These are phyloP conservation scores for silkworm (Bombyx mori) DNA, from an alignment of 1,140 invertebrate genomes.

Conservation along the genomic window DNA sequence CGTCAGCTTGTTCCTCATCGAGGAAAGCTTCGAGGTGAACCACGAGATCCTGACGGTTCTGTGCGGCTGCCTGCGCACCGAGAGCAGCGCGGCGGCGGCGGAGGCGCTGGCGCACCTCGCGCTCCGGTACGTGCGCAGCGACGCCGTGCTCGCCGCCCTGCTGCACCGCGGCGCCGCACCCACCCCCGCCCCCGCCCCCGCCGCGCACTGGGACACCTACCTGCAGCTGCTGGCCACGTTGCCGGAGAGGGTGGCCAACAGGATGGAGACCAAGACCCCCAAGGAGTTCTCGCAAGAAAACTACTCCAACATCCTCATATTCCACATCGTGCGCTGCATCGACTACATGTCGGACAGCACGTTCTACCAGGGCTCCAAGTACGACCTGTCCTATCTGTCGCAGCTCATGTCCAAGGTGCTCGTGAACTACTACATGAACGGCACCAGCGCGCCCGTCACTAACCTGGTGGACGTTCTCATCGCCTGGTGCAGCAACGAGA, in stretches of 20 bases:
- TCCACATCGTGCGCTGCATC: slow-evolving; percentile 73
- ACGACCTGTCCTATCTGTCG: slow-evolving; percentile 67
- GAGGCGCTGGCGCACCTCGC: slow-evolving; percentile 57
- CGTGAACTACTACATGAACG: slow-evolving; percentile 65
- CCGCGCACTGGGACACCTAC: slow-evolving; percentile 67
- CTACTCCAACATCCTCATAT: slow-evolving; percentile 73
- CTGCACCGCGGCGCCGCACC: slow-evolving; percentile 33
- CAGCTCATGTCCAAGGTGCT: slow-evolving; percentile 75
- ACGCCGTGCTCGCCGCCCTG: slow-evolving; percentile 70
- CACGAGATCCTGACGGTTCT: slow-evolving; percentile 67
- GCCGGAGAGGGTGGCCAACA: slow-evolving; percentile 79
- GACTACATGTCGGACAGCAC: slow-evolving; percentile 71
- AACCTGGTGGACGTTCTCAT: slow-evolving; percentile 59
- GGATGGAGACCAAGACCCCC: slow-evolving; percentile 68
- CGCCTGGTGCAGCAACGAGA: slow-evolving; percentile 27
- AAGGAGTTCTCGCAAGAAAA: slow-evolving; percentile 73
- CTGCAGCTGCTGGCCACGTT: slow-evolving; percentile 77
- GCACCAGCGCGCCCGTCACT: slow-evolving; percentile 49
- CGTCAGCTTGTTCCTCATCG: slow-evolving; percentile 61
- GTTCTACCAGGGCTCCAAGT: slow-evolving; percentile 41
- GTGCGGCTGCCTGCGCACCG: slow-evolving; percentile 61
- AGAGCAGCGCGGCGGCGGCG: slow-evolving; percentile 28
- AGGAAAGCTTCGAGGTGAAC: slow-evolving; percentile 69
- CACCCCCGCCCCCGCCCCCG: slow-evolving; percentile 10
- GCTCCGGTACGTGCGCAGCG: slow-evolving; percentile 71